These are phyloP conservation scores for Muscina levida DNA, from an alignment of 2,888 invertebrate genomes.

Conservation along the genomic window DNA sequence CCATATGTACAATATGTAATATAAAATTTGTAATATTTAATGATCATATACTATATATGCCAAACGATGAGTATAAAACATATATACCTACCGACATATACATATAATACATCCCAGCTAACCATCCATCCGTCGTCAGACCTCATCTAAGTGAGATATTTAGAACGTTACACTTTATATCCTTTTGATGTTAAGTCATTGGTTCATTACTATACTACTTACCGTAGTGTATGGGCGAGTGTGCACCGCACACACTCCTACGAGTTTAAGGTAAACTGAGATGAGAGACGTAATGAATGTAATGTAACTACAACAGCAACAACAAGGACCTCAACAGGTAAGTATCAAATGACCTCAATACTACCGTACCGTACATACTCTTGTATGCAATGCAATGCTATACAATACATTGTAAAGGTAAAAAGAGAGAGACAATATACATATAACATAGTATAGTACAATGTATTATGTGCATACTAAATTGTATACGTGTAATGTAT, in stretches of 20 bases:
- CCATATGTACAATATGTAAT: constrained; percentile 17
- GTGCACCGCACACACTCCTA: no score
- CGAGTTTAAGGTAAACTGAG: constrained; percentile 21
- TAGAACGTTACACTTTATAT: constrained; percentile 6
- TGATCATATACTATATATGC: not conserved
- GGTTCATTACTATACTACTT: constrained; percentile 36
- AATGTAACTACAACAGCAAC: no score
- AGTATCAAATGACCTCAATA: constrained; percentile 60
- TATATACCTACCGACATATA: not conserved
- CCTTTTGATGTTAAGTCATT: constrained; percentile 16
- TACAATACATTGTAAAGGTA: no score
- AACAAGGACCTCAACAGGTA: constrained; percentile 62
- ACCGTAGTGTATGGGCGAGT: constrained; percentile 21
- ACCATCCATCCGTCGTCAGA: not conserved
- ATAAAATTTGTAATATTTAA: not conserved
- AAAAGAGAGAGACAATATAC: no score
- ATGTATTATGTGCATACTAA: no score
- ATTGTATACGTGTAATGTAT: no score
- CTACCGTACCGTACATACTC: no score
- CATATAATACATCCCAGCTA: not conserved
- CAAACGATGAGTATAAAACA: no score
- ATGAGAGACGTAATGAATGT: constrained; percentile 30
- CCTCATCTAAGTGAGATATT: constrained; percentile 6
- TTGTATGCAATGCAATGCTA: constrained; percentile 18
- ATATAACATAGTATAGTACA: no score